Evolutionary conservation across 2,113 vertebrate species (phyloP), one percentile per base, ranked within the genome.

Genomic region (Triplophysa rosa): DNA sequence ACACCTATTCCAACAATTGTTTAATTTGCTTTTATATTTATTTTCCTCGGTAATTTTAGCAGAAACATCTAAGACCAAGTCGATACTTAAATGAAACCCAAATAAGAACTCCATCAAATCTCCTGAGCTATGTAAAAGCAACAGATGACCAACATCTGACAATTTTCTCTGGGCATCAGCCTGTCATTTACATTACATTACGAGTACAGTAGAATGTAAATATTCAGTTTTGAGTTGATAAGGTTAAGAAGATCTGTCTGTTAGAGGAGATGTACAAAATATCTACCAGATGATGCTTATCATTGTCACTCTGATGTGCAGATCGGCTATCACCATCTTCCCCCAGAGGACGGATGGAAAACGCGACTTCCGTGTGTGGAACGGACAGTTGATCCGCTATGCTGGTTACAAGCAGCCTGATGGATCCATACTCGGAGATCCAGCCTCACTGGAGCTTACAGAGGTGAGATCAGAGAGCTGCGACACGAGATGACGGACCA

Each of bases 311-410:
- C 2, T 88, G 47, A 77, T 72, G 80, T 67, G 0, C 90, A 98
- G 96, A 82, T 97, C 96, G 1, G 96, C 96, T 62, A 97, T 98
- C 75, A 98, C 96, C 86, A 96, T 98, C 87, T 99, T 99, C 83
- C 98, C 97, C 1, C 96, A 96, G 91, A 93, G 96, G 86, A 96
- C 93, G 0, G 97, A 98, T 17, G 92, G 92, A 76, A 97, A 95
- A 66, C 96, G 94, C 0, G 98, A 99, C 83, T 99, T 95, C 82
- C 93, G 98, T 1, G 94, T 99, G 84, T 99, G 98, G 98, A 99
- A 99, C n/a, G 85, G 86, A 14, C 98, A 99, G 89, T 92, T 99
- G 85, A 98, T 99, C 88, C 95, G 96, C 67, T 99, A 99, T 0
- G 97, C 98, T 0, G 97, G 98, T 62, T 99, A 99, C 91, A 99